Conservation (phyloP, 2,797 vertebrate genomes). For the Poeciliopsis gracilis region DNA sequence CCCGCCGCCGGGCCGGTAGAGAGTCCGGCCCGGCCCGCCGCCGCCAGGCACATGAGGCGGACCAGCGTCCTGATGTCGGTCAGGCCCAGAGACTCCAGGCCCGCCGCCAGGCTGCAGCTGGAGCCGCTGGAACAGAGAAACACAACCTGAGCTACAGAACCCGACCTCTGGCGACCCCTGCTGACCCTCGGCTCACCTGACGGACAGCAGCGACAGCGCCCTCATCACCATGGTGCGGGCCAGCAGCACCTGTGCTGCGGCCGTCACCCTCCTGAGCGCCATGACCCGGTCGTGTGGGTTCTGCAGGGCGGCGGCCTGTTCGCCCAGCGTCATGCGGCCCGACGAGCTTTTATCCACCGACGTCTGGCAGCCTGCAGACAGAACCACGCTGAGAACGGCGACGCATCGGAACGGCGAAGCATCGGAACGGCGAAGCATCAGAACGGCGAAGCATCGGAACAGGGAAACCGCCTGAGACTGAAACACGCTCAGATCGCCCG, state of each 20-base stretch:
- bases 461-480: too few species aligned
- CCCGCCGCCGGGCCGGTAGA: constrained; percentile 84
- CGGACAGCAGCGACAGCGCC: constrained; percentile 93
- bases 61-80: constrained; percentile 97
- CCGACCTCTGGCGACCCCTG: too few species aligned
- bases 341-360: constrained; percentile 95
- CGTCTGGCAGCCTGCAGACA: constrained; percentile 88
- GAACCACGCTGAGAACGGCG: neutral
- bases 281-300: constrained; percentile 94
- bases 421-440: too few species aligned
- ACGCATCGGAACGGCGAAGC: too few species aligned
- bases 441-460: too few species aligned
- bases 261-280: constrained; percentile 93
- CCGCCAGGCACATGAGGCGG: constrained; percentile 95
- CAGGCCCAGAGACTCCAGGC: constrained; percentile 93
- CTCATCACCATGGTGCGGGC: constrained; percentile 99
- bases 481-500: neutral
- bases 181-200: constrained; percentile 57
- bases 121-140: constrained; percentile 83
- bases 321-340: constrained; percentile 91
- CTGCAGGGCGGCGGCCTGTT: constrained; percentile 91
- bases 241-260: constrained; percentile 94
- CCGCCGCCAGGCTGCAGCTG: constrained; percentile 95
- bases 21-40: constrained; percentile 93
- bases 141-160: neutral